phyloP scores from a whole-genome alignment of 2,113 vertebrate species.

The Austrofundulus limnaeus region DNA sequence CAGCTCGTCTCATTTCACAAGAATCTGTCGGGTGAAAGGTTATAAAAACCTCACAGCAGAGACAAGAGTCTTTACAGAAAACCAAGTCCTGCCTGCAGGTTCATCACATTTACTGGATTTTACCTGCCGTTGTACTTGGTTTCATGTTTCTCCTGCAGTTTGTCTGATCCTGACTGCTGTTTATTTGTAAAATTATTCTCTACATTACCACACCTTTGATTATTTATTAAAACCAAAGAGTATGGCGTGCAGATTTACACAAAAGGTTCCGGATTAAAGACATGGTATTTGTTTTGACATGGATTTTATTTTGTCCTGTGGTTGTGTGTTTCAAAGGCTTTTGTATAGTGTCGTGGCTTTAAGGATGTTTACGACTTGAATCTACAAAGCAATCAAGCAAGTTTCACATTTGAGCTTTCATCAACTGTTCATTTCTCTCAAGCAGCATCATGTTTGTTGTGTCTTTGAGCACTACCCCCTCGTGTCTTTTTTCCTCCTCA shows the following conservation, averaged over 20 bases:
- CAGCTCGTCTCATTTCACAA: slow-evolving; percentile 1
- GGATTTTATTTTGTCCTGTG: no score
- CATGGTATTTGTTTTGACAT: no score
- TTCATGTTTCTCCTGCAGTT: background rate
- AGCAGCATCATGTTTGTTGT: background rate
- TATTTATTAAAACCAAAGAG: no score
- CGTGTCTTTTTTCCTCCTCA: background rate
- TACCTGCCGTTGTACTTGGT: background rate
- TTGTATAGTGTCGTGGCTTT: background rate
- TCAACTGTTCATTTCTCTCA: background rate
- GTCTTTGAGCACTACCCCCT: background rate
- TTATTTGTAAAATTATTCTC: slow-evolving; percentile 6
- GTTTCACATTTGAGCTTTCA: background rate
- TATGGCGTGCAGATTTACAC: no score
- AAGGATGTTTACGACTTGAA: background rate
- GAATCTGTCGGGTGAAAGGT: slow-evolving; percentile 18
- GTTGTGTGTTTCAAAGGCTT: no score
- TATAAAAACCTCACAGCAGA: background rate
- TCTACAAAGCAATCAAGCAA: background rate
- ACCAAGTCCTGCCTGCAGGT: background rate
- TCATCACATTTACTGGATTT: rapidly evolving
- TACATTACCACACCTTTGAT: no score
- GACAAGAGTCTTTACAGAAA: background rate
- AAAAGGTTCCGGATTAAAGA: no score
- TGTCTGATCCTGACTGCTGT: slow-evolving; percentile 9